Percentiles rank a stretch among this genome's conserved stretches.
These are phyloP conservation scores for Diplogasteroides magnus DNA, from an alignment of 1,140 invertebrate species.

Conservation along the genomic window DNA sequence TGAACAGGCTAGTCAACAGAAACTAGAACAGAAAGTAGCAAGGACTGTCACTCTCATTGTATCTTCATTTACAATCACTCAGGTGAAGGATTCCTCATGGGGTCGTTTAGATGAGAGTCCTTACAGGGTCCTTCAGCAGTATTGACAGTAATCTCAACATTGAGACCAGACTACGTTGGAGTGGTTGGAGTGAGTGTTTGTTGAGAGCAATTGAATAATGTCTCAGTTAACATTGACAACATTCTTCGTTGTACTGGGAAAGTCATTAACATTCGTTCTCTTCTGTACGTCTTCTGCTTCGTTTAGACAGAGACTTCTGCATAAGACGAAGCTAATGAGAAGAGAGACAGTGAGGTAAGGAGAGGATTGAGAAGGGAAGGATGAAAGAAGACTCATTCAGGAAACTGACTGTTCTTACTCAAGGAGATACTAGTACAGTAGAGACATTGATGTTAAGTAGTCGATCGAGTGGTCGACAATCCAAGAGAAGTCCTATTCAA, in stretches of 20 bases:
- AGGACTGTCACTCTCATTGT: slow-evolving; percentile 23
- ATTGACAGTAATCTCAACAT: slow-evolving; percentile 10
- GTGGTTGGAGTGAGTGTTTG: no score
- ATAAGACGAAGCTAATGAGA: neutral
- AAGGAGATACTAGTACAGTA: neutral
- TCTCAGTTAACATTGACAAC: slow-evolving; percentile 8
- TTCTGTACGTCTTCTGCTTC: slow-evolving; percentile 32
- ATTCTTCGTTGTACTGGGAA: slow-evolving; percentile 31
- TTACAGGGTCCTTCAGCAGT: slow-evolving; percentile 27
- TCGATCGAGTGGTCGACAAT: no score
- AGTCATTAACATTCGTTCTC: slow-evolving; percentile 33
- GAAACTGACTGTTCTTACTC: neutral
- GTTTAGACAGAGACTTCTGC: slow-evolving; percentile 26
- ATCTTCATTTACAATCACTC: slow-evolving; percentile 23
- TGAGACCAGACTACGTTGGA: neutral
- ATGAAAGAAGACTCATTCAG: no score
- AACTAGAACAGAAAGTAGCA: slow-evolving; percentile 26
- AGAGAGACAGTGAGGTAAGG: neutral
- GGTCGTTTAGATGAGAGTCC: neutral
- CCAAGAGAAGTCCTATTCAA: no score
- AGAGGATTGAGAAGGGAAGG: neutral
- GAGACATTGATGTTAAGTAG: no score
- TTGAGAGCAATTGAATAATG: neutral
- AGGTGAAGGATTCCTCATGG: slow-evolving; percentile 6
- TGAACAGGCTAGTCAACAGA: slow-evolving; percentile 11